phyloP scores from a whole-genome alignment of 2,888 invertebrate species.

The Caenorhabditis angaria region DNA sequence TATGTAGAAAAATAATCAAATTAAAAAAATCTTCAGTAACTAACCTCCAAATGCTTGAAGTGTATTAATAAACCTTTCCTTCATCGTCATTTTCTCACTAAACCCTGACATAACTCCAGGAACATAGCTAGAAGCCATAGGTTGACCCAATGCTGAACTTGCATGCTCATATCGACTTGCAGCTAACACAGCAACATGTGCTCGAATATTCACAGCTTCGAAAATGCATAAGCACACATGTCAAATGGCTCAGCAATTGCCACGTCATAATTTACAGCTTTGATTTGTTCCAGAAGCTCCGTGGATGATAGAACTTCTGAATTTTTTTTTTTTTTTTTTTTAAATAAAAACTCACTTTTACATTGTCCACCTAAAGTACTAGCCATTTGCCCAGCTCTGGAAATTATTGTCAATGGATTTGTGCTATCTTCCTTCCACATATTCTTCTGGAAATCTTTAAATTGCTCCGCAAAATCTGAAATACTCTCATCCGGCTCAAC shows the following conservation, averaged over 20 bases:
- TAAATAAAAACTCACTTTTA: conserved; percentile 10
- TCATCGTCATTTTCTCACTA: conserved; percentile 8
- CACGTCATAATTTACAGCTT: conserved; percentile 49
- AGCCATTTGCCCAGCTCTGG: conserved; percentile 27
- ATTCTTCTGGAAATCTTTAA: conserved; percentile 18
- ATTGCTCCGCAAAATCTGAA: conserved; percentile 14
- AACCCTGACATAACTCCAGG: conserved; percentile 6
- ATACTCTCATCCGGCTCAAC: too few relatives aligned
- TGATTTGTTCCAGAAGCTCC: conserved; percentile 31
- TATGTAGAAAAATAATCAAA: neutral
- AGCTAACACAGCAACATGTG: conserved; percentile 41
- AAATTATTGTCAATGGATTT: conserved; percentile 20
- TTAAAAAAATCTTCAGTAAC: neutral
- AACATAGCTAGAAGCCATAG: conserved; percentile 30
- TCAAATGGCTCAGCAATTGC: conserved; percentile 50
- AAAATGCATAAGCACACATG: conserved; percentile 36
- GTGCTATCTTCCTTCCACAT: conserved; percentile 17
- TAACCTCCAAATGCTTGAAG: conserved; percentile 13
- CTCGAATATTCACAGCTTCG: conserved; percentile 40
- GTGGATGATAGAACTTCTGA: conserved; percentile 21
- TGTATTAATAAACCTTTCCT: conserved; percentile 26
- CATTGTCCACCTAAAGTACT: conserved; percentile 28
- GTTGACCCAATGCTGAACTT: conserved; percentile 36
- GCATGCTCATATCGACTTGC: conserved; percentile 38
- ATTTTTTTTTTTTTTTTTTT: neutral